A percentile compares a stretch with the other conserved stretches of the same genome.
These are phyloP conservation scores for Hirtodrosophila duncani DNA, from an alignment of 2,888 invertebrate species.

Conservation along the genomic window DNA sequence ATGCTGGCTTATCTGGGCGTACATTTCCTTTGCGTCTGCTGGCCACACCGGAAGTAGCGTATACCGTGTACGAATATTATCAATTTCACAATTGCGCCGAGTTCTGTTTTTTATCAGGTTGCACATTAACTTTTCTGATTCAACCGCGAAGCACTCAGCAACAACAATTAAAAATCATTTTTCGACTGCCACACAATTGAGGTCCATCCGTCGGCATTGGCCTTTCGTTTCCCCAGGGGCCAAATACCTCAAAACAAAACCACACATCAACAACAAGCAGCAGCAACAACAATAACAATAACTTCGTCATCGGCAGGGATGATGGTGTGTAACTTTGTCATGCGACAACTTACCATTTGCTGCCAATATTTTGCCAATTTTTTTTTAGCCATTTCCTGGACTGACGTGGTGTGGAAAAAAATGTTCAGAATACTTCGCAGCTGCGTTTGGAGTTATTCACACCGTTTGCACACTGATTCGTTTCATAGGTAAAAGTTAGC, in stretches of 20 bases:
- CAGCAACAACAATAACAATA: slow-evolving; percentile 29
- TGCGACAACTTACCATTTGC: slow-evolving; percentile 61
- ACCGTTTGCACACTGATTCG: too few species aligned
- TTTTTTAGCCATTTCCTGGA: slow-evolving; percentile 16
- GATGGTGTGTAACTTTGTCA: slow-evolving; percentile 28
- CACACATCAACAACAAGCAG: slow-evolving; percentile 70
- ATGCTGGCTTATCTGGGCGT: slow-evolving; percentile 23
- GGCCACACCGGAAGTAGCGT: slow-evolving; percentile 45
- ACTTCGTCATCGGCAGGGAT: neutral
- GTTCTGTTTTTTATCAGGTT: slow-evolving; percentile 38
- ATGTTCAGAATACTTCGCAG: too few species aligned
- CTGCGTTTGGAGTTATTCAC: too few species aligned
- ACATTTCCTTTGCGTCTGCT: slow-evolving; percentile 7
- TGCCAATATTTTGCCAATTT: slow-evolving; percentile 58
- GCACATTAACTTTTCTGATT: slow-evolving; percentile 30
- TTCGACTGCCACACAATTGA: slow-evolving; percentile 50
- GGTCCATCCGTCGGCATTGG: slow-evolving; percentile 57
- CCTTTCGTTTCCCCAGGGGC: slow-evolving; percentile 20
- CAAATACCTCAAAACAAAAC: slow-evolving; percentile 51
- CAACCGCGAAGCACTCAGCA: slow-evolving; percentile 39
- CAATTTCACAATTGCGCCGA: slow-evolving; percentile 46
- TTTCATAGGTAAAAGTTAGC: too few species aligned
- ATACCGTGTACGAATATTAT: slow-evolving; percentile 47
- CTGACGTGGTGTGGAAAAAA: too few species aligned
- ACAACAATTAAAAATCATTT: slow-evolving; percentile 72